A percentile compares a stretch with the other conserved stretches of the same genome.
These are phyloP conservation scores for Harmothoe impar DNA, from an alignment of 2,888 invertebrate species.

Conservation along the genomic window DNA sequence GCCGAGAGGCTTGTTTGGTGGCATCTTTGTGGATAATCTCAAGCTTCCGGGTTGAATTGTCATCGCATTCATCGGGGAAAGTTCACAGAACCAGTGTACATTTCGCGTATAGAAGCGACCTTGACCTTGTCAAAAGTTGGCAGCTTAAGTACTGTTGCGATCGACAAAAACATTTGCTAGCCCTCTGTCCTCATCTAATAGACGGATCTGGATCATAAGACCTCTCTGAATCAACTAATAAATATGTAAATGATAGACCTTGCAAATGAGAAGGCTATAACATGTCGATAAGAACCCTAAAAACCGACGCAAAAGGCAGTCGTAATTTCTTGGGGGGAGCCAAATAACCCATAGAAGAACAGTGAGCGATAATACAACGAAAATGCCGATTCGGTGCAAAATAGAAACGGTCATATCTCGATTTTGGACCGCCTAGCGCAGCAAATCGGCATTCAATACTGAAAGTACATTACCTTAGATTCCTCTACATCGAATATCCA, in stretches of 20 bases:
- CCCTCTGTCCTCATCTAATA: not conserved
- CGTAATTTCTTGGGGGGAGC: not conserved
- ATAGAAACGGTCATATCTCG: slow-evolving; percentile 41
- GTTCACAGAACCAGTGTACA: slow-evolving; percentile 30
- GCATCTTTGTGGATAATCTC: not conserved
- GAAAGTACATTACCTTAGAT: slow-evolving; percentile 50
- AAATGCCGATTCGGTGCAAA: slow-evolving; percentile 3
- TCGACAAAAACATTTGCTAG: slow-evolving; percentile 43
- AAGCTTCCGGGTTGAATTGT: not conserved
- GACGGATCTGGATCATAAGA: not conserved
- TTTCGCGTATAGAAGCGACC: slow-evolving; percentile 29
- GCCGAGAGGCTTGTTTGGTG: not conserved
- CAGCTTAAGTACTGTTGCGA: slow-evolving; percentile 32
- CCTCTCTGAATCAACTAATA: not conserved
- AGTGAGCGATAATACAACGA: slow-evolving; percentile 31
- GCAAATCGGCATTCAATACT: not conserved
- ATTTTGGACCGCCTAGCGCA: not conserved
- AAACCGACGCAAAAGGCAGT: slow-evolving; percentile 45
- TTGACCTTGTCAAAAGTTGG: slow-evolving; percentile 57
- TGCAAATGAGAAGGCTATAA: not conserved
- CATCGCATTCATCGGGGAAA: not conserved
- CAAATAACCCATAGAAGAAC: slow-evolving; percentile 47
- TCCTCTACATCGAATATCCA: slow-evolving; percentile 52
- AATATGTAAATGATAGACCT: not conserved
- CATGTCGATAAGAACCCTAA: not conserved